Percentiles rank a stretch among this genome's conserved stretches.
Conservation (phyloP, 1,140 invertebrate species). For the Cotesia chilonis region DNA sequence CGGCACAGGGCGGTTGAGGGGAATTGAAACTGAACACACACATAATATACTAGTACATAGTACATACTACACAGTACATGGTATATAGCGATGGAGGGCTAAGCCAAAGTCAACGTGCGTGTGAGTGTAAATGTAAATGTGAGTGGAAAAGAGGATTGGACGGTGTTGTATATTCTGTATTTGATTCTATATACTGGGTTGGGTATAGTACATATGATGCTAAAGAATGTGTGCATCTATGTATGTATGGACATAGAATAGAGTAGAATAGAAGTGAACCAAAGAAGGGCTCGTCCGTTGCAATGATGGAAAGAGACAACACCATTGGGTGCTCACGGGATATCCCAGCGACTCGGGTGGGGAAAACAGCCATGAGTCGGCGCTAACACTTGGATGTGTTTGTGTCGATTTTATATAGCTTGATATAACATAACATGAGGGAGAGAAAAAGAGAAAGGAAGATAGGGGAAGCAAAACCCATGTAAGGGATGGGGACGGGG, state of each 20-base stretch:
- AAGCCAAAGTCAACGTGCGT: conserved; percentile 34
- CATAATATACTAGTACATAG: too few relatives aligned
- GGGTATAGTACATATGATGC: too few relatives aligned
- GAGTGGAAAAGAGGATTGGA: conserved; percentile 20
- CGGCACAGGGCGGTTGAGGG: conserved; percentile 43
- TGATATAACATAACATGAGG: too few relatives aligned
- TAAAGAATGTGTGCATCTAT: not conserved
- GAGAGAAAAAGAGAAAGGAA: conserved; percentile 29
- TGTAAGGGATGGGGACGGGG: conserved; percentile 27
- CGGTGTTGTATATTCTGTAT: not conserved
- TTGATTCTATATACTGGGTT: too few relatives aligned
- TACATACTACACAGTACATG: too few relatives aligned
- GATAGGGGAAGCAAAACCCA: not conserved
- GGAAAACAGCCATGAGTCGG: too few relatives aligned
- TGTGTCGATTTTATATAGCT: too few relatives aligned
- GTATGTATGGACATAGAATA: too few relatives aligned
- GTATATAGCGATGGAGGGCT: conserved; percentile 32
- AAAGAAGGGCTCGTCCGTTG: not conserved
- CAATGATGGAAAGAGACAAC: not conserved
- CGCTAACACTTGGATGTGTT: not conserved
- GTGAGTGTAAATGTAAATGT: too few relatives aligned
- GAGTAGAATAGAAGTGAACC: too few relatives aligned
- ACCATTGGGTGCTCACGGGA: not conserved
- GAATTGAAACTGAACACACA: conserved; percentile 44
- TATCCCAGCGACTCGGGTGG: too few relatives aligned